A percentile compares a stretch with the other conserved stretches of the same genome.
These are phyloP conservation scores for Rhinoderma darwinii DNA, from an alignment of 2,113 vertebrate genomes.

Conservation along the genomic window DNA sequence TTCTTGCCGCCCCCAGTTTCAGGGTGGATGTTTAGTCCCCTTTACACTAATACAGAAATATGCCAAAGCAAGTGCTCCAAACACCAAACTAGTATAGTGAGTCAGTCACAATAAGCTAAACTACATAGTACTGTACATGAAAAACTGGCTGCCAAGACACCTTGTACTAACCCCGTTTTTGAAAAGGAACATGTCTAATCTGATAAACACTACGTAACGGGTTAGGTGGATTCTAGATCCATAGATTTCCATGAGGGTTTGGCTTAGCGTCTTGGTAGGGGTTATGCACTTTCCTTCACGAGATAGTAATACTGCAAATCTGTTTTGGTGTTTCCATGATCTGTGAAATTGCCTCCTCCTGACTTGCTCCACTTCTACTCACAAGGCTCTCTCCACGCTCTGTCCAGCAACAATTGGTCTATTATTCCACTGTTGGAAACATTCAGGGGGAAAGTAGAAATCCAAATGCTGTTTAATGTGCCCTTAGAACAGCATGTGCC, in stretches of 20 bases:
- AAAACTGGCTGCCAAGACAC: neutral
- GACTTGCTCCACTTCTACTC: constrained; percentile 43
- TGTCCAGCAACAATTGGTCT: constrained; percentile 29
- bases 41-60: neutral
- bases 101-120: neutral
- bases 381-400: constrained; percentile 22
- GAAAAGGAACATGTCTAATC: neutral
- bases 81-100: neutral
- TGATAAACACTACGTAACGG: neutral
- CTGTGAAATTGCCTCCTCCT: constrained; percentile 44
- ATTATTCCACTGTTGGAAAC: constrained; percentile 39
- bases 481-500: constrained; percentile 28
- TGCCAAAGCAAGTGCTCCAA: neutral
- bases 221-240: neutral
- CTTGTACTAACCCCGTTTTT: neutral
- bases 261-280: neutral
- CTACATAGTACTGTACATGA: neutral
- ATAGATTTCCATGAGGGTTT: neutral
- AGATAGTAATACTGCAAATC: neutral
- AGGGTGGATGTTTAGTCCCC: neutral
- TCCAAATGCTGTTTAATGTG: constrained; percentile 27
- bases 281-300: neutral
- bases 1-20: neutral
- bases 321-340: constrained; percentile 30
- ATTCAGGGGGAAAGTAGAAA: constrained; percentile 29